These are phyloP conservation scores for Agrochola circellaris DNA, from an alignment of 2,888 invertebrate species.

Conservation along the genomic window DNA sequence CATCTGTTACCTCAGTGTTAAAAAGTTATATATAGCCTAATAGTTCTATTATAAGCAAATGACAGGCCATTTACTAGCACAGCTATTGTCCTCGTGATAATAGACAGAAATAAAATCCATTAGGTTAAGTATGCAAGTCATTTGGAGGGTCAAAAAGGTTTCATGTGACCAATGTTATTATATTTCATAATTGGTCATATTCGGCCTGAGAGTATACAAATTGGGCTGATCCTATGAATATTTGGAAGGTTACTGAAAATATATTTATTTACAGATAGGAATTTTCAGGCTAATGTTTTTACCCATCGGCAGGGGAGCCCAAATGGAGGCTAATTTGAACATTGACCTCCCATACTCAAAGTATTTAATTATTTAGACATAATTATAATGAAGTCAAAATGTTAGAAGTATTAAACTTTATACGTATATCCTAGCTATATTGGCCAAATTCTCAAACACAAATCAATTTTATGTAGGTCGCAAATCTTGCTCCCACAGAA, in stretches of 20 bases:
- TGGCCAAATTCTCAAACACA: not conserved
- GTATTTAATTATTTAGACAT: not conserved
- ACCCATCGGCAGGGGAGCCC: too few relatives aligned
- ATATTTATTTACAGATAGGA: not conserved
- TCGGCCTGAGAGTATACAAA: constrained; percentile 29
- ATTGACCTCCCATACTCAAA: not conserved
- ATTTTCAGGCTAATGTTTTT: not conserved
- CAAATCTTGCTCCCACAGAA: not conserved
- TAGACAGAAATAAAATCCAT: constrained; percentile 59
- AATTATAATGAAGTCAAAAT: not conserved
- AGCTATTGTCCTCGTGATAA: constrained; percentile 43
- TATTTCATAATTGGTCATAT: constrained; percentile 42
- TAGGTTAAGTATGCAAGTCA: constrained; percentile 58
- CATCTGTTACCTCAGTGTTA: not conserved
- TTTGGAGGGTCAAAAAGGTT: constrained; percentile 59
- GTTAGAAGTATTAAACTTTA: not conserved
- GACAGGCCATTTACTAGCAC: constrained; percentile 35
- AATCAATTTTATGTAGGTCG: not conserved
- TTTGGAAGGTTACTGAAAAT: not conserved
- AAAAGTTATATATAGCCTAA: constrained; percentile 22
- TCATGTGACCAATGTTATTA: constrained; percentile 35
- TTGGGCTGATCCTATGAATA: constrained; percentile 2
- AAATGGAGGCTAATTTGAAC: not conserved
- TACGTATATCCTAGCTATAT: not conserved
- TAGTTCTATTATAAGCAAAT: constrained; percentile 40